Conservation (phyloP, 1,140 invertebrate genomes). For the Cephus cinctus region DNA sequence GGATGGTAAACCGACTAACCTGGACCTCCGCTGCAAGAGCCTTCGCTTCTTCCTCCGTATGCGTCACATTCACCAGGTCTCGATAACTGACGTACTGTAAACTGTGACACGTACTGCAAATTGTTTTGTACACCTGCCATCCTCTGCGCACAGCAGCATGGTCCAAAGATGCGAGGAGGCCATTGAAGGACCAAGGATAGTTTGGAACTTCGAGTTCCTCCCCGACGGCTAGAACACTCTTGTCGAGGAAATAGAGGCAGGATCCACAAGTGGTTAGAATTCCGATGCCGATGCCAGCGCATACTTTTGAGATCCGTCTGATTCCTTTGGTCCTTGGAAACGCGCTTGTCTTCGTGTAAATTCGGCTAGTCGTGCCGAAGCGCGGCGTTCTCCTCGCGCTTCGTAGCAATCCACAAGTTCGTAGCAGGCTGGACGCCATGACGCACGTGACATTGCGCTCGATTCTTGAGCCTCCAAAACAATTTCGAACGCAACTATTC, state of each 20-base stretch:
- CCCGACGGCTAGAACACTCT: conserved; percentile 19
- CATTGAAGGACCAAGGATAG: conserved; percentile 81
- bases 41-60: conserved; percentile 90
- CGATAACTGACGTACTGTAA: conserved; percentile 88
- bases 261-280: conserved; percentile 19
- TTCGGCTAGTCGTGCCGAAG: no score
- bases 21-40: conserved; percentile 84
- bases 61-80: conserved; percentile 83
- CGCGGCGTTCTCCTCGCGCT: no score
- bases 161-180: conserved; percentile 74
- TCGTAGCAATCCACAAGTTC: no score
- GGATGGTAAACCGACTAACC: conserved; percentile 28
- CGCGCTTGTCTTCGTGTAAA: no score
- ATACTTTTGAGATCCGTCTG: neutral
- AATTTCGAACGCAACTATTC: no score
- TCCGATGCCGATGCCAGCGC: conserved; percentile 4
- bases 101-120: conserved; percentile 95
- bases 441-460: no score
- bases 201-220: conserved; percentile 66
- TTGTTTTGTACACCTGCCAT: conserved; percentile 97
- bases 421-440: no score
- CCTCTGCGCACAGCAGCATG: conserved; percentile 87
- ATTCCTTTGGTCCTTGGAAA: no score
- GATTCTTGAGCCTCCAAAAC: no score
- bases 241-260: conserved; percentile 23